Evolutionary conservation across 2,888 invertebrate genomes (phyloP), one percentile per base, ranked within the genome.

Genomic region (Embidobia sp.): DNA sequence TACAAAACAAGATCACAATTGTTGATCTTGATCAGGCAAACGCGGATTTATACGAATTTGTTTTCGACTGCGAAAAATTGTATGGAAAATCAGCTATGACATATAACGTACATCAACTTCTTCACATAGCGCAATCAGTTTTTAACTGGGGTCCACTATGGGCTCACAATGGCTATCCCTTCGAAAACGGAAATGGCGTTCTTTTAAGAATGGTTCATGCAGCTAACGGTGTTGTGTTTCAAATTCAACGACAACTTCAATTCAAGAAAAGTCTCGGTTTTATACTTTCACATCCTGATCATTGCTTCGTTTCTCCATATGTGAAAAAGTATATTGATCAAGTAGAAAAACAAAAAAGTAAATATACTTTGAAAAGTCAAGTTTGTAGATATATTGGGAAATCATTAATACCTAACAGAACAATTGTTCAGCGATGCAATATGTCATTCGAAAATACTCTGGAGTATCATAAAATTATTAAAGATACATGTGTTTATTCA

Each of bases 31-130:
- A 46, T 42, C 6, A 5, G 2, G 22, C 42, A 18, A 42, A 67
- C 11, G 29, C n/a, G 27, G 29, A 44, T 7, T 15, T 67, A 31
- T 7, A 37, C 16, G 16, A 4, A 6, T 69, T 69, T 18, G 48
- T 57, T 2, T 13, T 15, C 7, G 42, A 61, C 3, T 29, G 31
- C 2, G 18, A 69, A 49, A 40, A 11, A n/a, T 40, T 69, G 16
- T 59, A 69, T 44, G 67, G 44, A 4, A 67, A 64, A 53, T 10
- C 10, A 40, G 37, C 53, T 4, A 66, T 73, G 67, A 57, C 64
- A 13, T 63, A 44, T 27, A 77, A 73, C 40, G 29, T 77, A 7
- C 77, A 77, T 27, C 18, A 51, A 40, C 33, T 77, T 0, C 13
- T 49, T 18, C 77, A 73, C 53, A 31, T 73, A 18, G 26, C 44